A percentile compares a stretch with the other conserved stretches of the same genome.
Conservation (phyloP, 1,140 invertebrate genomes). For the Ruditapes philippinarum region DNA sequence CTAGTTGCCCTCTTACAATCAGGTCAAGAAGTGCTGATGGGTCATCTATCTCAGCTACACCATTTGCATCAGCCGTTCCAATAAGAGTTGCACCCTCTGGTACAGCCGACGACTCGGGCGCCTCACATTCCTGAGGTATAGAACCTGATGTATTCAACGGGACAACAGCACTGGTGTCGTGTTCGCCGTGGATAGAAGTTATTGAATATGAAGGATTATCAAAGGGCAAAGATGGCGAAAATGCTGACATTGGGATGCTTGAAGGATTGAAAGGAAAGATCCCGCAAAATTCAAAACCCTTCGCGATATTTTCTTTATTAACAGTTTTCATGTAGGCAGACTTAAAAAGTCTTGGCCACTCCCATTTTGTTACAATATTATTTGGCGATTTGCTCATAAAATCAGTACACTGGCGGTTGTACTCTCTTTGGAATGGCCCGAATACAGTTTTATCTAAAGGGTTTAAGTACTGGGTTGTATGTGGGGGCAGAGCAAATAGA, state of each 20-base stretch:
- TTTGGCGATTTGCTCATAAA: slow-evolving; percentile 21
- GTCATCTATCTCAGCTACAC: not conserved
- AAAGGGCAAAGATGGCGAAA: too few relatives aligned
- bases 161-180: too few relatives aligned
- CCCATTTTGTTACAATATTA: slow-evolving; percentile 15
- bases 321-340: slow-evolving; percentile 17
- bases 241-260: too few relatives aligned
- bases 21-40: too few relatives aligned
- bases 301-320: slow-evolving; percentile 29
- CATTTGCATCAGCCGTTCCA: not conserved
- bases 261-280: slow-evolving; percentile 39
- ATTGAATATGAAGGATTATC: not conserved
- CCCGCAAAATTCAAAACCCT: slow-evolving; percentile 47
- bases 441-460: slow-evolving; percentile 30
- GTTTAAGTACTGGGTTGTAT: slow-evolving; percentile 43
- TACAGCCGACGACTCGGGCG: not conserved
- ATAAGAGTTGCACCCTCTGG: too few relatives aligned
- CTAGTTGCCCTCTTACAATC: too few relatives aligned
- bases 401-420: too few relatives aligned
- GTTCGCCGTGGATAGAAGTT: not conserved
- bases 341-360: slow-evolving; percentile 55
- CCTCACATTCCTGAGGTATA: not conserved
- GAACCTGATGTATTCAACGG: too few relatives aligned
- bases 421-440: too few relatives aligned
- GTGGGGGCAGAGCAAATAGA: slow-evolving; percentile 14